These are phyloP conservation scores for Spilogale gracilis DNA, from an alignment of 2,113 vertebrate genomes.

Conservation along the genomic window DNA sequence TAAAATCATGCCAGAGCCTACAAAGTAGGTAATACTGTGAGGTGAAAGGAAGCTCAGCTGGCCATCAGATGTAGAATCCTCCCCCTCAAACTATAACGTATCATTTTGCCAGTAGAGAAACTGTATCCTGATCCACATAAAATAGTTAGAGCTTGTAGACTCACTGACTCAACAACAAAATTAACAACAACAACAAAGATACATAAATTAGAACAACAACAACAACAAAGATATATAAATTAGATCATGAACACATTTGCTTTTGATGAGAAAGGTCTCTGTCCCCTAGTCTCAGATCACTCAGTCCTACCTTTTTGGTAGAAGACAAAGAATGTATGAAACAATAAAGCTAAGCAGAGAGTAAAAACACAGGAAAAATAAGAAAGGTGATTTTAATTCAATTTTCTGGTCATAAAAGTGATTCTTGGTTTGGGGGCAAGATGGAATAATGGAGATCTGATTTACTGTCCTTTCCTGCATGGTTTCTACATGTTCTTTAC, in stretches of 20 bases:
- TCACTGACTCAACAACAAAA: slow-evolving; percentile 22
- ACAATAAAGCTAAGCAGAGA: not conserved
- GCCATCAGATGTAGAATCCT: not conserved
- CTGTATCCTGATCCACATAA: not conserved
- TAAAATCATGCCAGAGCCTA: not conserved
- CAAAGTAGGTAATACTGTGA: not conserved
- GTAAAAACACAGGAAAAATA: not conserved
- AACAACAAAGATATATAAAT: not conserved
- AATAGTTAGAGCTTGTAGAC: not conserved
- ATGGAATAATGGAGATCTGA: not conserved
- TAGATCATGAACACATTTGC: not conserved
- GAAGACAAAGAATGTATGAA: not conserved
- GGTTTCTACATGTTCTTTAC: not conserved
- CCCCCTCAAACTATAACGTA: not conserved
- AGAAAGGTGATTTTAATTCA: not conserved
- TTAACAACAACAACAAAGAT: not conserved
- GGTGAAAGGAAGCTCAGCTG: not conserved
- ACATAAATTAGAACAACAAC: not conserved
- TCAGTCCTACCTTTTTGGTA: not conserved
- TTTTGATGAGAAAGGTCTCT: not conserved
- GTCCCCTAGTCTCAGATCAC: not conserved
- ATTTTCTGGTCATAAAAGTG: not conserved
- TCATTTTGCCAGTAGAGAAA: not conserved
- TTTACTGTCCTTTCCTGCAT: not conserved
- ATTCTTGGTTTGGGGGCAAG: not conserved